Evolutionary conservation across 2,888 invertebrate genomes (phyloP).

Genomic region (Drosophila quinaria): DNA sequence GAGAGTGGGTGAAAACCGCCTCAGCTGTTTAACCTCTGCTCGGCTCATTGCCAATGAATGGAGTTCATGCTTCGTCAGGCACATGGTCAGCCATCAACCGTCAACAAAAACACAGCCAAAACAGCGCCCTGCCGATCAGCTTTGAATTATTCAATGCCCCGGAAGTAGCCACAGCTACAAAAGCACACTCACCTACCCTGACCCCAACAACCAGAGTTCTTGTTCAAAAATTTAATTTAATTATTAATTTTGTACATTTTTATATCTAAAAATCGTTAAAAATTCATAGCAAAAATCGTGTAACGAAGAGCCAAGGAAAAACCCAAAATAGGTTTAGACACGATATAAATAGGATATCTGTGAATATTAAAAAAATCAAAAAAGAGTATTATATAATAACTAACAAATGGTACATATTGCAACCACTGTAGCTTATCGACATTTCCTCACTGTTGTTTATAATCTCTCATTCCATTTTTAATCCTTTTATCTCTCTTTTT

Average conservation of each 20-base stretch:
- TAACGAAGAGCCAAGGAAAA: neutral
- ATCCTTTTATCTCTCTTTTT: too few relatives aligned
- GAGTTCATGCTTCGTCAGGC: constrained; percentile 72
- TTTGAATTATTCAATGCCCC: constrained; percentile 70
- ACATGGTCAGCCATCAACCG: constrained; percentile 35
- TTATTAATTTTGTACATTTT: constrained; percentile 36
- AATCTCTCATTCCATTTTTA: too few relatives aligned
- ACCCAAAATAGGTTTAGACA: too few relatives aligned
- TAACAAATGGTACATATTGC: too few relatives aligned
- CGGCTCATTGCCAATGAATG: constrained; percentile 49
- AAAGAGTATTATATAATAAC: too few relatives aligned
- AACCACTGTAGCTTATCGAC: too few relatives aligned
- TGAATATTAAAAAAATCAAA: too few relatives aligned
- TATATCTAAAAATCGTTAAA: neutral
- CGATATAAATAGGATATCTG: too few relatives aligned
- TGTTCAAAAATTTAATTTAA: constrained; percentile 39
- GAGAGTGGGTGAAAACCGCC: constrained; percentile 35
- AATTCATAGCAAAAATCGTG: neutral
- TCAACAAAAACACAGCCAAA: constrained; percentile 29
- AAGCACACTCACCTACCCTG: constrained; percentile 4
- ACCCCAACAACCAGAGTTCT: neutral
- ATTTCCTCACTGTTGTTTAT: too few relatives aligned
- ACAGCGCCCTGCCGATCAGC: constrained; percentile 61
- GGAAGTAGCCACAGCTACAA: constrained; percentile 37
- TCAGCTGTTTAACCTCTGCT: constrained; percentile 72